These are phyloP conservation scores for Tetranychus piercei DNA, from an alignment of 2,888 invertebrate genomes.

Conservation along the genomic window DNA sequence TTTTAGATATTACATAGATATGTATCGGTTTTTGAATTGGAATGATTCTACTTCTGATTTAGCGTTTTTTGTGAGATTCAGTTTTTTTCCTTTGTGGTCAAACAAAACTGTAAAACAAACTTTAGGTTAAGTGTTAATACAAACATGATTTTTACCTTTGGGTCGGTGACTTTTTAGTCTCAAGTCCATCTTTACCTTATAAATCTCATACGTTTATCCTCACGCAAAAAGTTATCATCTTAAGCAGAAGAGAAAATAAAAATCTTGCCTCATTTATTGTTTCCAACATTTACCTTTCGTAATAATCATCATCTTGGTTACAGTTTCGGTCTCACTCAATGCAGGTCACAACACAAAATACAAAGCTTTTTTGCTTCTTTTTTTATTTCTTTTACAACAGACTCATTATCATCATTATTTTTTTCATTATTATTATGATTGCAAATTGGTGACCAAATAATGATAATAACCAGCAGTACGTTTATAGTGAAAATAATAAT, in stretches of 20 bases:
- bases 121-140: not conserved
- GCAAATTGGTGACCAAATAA: not conserved
- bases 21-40: not conserved
- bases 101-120: not conserved
- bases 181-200: not conserved
- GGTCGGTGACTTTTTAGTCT: not conserved
- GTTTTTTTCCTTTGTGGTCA: not conserved
- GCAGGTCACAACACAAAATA: not conserved
- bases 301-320: not conserved
- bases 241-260: not conserved
- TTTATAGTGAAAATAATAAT: not conserved
- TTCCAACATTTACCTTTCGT: not conserved
- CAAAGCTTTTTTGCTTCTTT: not conserved
- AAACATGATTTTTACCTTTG: not conserved
- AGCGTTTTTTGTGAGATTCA: not conserved
- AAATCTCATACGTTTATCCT: not conserved
- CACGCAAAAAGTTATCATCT: not conserved
- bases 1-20: not conserved
- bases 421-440: not conserved
- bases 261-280: not conserved
- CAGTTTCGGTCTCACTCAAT: not conserved
- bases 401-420: not conserved
- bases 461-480: not conserved
- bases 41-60: not conserved
- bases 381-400: not conserved